phyloP scores from a whole-genome alignment of 2,888 invertebrate genomes.

The Chrysopilus asiliformis region DNA sequence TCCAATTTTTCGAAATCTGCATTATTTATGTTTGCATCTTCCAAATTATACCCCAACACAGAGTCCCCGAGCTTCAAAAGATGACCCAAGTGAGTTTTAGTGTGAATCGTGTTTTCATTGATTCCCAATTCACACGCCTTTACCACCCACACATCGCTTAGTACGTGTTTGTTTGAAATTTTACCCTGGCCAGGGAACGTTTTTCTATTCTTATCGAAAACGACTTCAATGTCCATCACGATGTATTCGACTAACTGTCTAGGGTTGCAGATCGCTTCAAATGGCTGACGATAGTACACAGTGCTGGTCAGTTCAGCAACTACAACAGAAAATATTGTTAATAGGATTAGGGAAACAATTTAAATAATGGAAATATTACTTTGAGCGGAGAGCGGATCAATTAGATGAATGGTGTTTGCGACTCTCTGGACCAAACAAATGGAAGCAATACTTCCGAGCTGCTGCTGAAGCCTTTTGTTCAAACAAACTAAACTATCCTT shows the following conservation, averaged over 20 bases:
- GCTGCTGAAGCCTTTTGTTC: constrained; percentile 71
- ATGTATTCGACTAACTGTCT: constrained; percentile 84
- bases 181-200: constrained; percentile 78
- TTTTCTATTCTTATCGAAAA: constrained; percentile 50
- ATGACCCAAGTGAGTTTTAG: constrained; percentile 88
- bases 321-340: constrained; percentile 32
- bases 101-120: constrained; percentile 67
- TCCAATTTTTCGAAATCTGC: constrained; percentile 71
- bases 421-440: constrained; percentile 81
- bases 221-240: constrained; percentile 81
- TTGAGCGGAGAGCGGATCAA: constrained; percentile 81
- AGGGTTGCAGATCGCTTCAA: constrained; percentile 75
- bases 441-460: constrained; percentile 75
- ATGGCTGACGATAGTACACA: constrained; percentile 76
- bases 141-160: constrained; percentile 91
- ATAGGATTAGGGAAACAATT: constrained; percentile 1
- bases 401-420: constrained; percentile 79
- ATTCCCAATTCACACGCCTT: constrained; percentile 74
- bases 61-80: constrained; percentile 85
- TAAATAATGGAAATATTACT: constrained; percentile 37
- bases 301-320: constrained; percentile 73
- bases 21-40: constrained; percentile 87
- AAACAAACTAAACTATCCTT: constrained; percentile 89
- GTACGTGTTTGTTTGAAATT: constrained; percentile 72
- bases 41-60: constrained; percentile 81